These are phyloP conservation scores for Syngnathus rostellatus DNA, from an alignment of 2,797 vertebrate species.

Conservation along the genomic window DNA sequence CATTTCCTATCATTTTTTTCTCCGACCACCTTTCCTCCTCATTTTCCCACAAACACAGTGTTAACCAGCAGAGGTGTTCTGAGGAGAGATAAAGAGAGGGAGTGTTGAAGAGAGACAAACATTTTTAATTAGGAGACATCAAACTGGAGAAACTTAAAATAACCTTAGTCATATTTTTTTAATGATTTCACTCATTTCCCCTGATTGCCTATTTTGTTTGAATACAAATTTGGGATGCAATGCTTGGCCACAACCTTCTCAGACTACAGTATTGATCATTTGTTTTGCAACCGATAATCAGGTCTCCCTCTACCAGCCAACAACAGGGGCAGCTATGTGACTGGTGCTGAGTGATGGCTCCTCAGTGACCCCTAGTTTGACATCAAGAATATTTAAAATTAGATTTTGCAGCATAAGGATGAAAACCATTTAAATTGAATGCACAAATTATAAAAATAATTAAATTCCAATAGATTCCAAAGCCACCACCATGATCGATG, in stretches of 20 bases:
- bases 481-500: no score
- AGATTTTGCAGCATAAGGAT: no score
- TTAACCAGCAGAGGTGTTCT: conserved; percentile 8
- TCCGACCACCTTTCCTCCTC: conserved; percentile 1
- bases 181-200: background rate
- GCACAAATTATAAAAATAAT: no score
- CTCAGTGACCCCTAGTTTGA: no score
- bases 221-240: background rate
- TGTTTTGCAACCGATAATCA: no score
- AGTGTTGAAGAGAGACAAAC: conserved; percentile 7
- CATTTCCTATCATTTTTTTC: conserved; percentile 12
- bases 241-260: background rate
- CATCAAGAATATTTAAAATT: no score
- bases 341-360: no score
- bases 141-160: conserved; percentile 8
- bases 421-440: no score
- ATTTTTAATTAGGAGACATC: conserved; percentile 9
- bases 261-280: no score
- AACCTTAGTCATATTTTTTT: background rate
- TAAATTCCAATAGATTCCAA: no score
- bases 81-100: conserved; percentile 20
- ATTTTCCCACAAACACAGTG: conserved; percentile 17
- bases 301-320: no score
- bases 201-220: background rate
- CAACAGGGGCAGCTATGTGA: no score